Evolutionary conservation across 2,888 invertebrate genomes (phyloP), one percentile per base, ranked within the genome.

Genomic region (Aspidiotus destructor): DNA sequence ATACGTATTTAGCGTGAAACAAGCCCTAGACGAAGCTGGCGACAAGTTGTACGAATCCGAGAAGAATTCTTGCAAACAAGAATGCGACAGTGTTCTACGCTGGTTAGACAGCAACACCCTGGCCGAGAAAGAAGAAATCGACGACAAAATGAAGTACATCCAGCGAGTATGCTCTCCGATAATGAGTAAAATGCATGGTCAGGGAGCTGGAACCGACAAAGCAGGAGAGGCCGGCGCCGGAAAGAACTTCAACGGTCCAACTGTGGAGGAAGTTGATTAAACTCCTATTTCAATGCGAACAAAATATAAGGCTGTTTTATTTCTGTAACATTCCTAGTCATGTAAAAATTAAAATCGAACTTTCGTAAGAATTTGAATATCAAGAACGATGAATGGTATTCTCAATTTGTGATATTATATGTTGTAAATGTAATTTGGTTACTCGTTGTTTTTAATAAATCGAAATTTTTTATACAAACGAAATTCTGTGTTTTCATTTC

Each of bases 61-160:
- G 69, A 78, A 77, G 71, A 75, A 77, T 41, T 73, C 73, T 17
- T 77, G 77, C 7, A 72, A 73, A 16, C 76, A 58, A 41, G 71
- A 73, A 69, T 76, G 75, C 65, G 76, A 78, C 8, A 79, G 78
- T 58, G 74, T 76, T 6, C 70, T 69, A 11, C 57, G 54, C 42
- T 69, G 69, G 69, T 72, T 81, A 68, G 81, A 81, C 73, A 76
- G 74, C 69, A 81, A 81, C 74, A 73, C 76, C 0, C 72, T 80
- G 67, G 81, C 80, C 0, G 80, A 79, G 17, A 79, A 79, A 72
- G 79, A 78, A 10, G 80, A 80, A 72, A 77, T 75, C 67, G 77
- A 80, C 41, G 74, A 77, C 70, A 78, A 77, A 71, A 71, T 79
- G 62, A 74, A 78, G 71, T 79, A 80, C 70, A 62, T 80, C 16